phyloP scores from a whole-genome alignment of 2,113 vertebrate genomes.

The Hepsetus odoe region DNA sequence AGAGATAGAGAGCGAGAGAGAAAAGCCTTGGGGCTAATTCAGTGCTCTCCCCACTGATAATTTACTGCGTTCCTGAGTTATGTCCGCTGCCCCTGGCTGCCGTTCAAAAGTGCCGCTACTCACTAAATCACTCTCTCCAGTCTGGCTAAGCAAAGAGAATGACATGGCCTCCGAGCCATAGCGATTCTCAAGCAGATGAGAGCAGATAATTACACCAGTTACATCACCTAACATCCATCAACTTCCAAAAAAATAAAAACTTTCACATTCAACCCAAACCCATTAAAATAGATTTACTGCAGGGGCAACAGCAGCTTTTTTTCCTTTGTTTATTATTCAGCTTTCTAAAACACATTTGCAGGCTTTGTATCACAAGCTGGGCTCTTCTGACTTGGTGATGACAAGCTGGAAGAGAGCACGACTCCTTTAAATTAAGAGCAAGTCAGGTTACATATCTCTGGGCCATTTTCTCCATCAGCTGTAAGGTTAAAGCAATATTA shows the following conservation, averaged over 20 bases:
- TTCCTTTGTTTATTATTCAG: not conserved
- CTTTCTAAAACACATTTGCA: not conserved
- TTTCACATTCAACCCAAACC: not conserved
- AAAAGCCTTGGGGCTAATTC: constrained; percentile 27
- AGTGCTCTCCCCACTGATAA: constrained; percentile 47
- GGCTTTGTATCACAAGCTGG: not conserved
- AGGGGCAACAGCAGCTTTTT: not conserved
- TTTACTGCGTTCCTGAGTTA: constrained; percentile 56
- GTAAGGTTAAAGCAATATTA: constrained; percentile 29
- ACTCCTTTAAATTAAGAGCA: not conserved
- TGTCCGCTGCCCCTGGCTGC: constrained; percentile 54
- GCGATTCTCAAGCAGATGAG: constrained; percentile 37
- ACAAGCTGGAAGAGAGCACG: not conserved
- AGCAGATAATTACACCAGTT: constrained; percentile 49
- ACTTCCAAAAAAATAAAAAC: not conserved
- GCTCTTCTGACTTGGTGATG: not conserved
- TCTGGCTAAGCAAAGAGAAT: constrained; percentile 24
- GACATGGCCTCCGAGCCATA: constrained; percentile 24
- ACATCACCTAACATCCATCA: constrained; percentile 35
- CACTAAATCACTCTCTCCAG: constrained; percentile 54
- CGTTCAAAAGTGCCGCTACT: constrained; percentile 47
- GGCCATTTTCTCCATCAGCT: too few relatives aligned
- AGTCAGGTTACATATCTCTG: not conserved
- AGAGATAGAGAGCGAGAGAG: too few relatives aligned
- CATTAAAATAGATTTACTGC: constrained; percentile 15